Evolutionary conservation across 2,888 invertebrate species (phyloP), one percentile per base, ranked within the genome.

Genomic region (Bellardia pandia): DNA sequence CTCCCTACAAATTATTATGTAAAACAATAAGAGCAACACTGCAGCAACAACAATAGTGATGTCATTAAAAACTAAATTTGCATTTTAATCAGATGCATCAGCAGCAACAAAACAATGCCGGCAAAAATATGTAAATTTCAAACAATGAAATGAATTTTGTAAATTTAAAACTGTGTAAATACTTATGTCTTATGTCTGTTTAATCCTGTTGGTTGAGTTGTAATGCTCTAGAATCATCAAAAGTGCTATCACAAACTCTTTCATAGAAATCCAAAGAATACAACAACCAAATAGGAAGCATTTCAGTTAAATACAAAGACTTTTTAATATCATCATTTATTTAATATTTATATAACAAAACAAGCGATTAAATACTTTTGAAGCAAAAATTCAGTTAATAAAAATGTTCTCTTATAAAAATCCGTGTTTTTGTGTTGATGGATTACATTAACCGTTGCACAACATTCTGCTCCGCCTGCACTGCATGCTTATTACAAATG

Each of bases 41-140:
- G 40, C 64, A 64, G n/a, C 53, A 68, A 45, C 66, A 77, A 45
- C 53, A 68, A 53, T 30, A 40, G 40, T 56, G 53, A 40, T 42
- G 40, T 66, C 40, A 76, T 53, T 66, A 53, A 51, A 64, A 13
- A 23, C 4, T 4, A 11, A 77, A 79, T 79, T 86, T 82, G n/a
- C 40, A 79, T 79, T 86, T 78, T 64, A 75, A 79, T 79, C 56
- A 83, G 62, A 78, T 74, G 74, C 51, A 78, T 33, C 33, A 53
- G 40, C 45, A 64, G 30, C 8, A 64, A 53, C 23, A 48, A 58
- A 74, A 45, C 40, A 56, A 64, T 37, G 13, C 9, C 33, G 45
- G 7, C 3, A 37, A 40, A 68, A 48, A 72, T 33, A 42, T 23
- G 72, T 42, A 42, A 64, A 66, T 53, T 72, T 75, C 51, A 37